Conservation (phyloP, 2,797 vertebrate species). For the Pantherophis vulpinus region DNA sequence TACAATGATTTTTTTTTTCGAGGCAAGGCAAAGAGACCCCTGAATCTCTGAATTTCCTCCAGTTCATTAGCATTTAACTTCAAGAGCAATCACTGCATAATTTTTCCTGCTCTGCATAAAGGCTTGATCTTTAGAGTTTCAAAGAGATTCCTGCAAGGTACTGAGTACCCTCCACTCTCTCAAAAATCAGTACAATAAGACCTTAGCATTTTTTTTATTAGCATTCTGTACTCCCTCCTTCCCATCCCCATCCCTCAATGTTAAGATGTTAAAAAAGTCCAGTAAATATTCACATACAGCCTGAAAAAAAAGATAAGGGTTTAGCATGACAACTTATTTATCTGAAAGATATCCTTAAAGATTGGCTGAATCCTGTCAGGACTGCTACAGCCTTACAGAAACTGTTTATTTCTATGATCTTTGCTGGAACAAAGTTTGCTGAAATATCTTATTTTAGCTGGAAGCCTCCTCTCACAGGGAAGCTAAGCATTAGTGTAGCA, state of each 20-base stretch:
- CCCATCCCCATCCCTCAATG: background rate
- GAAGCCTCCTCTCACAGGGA: constrained; percentile 38
- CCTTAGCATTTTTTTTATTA: constrained; percentile 38
- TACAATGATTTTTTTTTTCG: no score
- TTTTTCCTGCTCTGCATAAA: constrained; percentile 56
- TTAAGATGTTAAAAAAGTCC: constrained; percentile 26
- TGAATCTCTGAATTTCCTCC: constrained; percentile 37
- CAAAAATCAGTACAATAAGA: constrained; percentile 57
- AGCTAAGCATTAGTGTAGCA: constrained; percentile 26
- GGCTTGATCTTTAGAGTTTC: constrained; percentile 51
- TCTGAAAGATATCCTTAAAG: constrained; percentile 48
- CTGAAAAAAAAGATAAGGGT: constrained; percentile 30
- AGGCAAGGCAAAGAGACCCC: background rate
- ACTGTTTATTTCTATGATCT: constrained; percentile 45
- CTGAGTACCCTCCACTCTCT: constrained; percentile 54
- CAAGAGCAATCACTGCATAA: constrained; percentile 63
- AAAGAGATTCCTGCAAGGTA: constrained; percentile 60
- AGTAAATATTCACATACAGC: background rate
- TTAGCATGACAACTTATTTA: constrained; percentile 45
- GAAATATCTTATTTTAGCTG: constrained; percentile 36
- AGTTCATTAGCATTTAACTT: constrained; percentile 51
- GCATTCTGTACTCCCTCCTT: constrained; percentile 19
- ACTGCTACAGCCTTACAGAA: constrained; percentile 42
- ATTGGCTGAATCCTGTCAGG: constrained; percentile 36
- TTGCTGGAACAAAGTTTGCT: constrained; percentile 45